Percentiles rank a stretch among this genome's conserved stretches.
These are phyloP conservation scores for Sisor rabdophorus DNA, from an alignment of 2,113 vertebrate species.

Conservation along the genomic window DNA sequence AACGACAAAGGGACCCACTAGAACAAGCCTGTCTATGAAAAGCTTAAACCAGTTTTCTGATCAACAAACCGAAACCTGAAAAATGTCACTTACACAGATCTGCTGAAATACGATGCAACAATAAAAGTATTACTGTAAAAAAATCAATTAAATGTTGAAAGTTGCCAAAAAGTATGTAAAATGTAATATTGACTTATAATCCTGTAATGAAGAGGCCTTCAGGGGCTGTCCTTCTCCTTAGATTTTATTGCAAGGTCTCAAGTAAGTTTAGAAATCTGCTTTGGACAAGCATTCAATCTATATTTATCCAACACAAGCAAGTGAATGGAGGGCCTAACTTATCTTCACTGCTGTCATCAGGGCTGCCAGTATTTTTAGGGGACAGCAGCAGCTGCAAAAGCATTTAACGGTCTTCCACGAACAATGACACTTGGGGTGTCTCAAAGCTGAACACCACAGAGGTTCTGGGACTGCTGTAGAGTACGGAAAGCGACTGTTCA, in stretches of 20 bases:
- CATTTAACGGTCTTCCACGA: constrained; percentile 76
- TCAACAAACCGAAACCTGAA: too few relatives aligned
- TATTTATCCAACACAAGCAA: constrained; percentile 74
- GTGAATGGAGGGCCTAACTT: constrained; percentile 74
- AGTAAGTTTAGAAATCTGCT: constrained; percentile 62
- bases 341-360: constrained; percentile 76
- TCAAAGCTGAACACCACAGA: constrained; percentile 60
- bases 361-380: constrained; percentile 77
- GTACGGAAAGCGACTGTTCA: constrained; percentile 34
- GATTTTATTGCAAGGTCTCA: constrained; percentile 64
- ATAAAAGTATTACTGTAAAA: neutral
- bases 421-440: constrained; percentile 77
- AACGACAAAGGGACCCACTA: too few relatives aligned
- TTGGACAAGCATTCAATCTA: constrained; percentile 61
- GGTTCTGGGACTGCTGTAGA: constrained; percentile 54
- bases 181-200: neutral
- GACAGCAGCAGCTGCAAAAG: constrained; percentile 79
- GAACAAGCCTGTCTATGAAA: too few relatives aligned
- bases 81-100: too few relatives aligned
- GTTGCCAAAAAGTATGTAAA: constrained; percentile 25
- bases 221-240: constrained; percentile 47
- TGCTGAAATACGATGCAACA: too few relatives aligned
- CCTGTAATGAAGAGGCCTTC: constrained; percentile 25
- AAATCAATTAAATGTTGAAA: too few relatives aligned
- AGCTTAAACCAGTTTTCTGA: too few relatives aligned